Conservation (phyloP, 2,888 invertebrate species). For the Acanthosepion pharaonis region DNA sequence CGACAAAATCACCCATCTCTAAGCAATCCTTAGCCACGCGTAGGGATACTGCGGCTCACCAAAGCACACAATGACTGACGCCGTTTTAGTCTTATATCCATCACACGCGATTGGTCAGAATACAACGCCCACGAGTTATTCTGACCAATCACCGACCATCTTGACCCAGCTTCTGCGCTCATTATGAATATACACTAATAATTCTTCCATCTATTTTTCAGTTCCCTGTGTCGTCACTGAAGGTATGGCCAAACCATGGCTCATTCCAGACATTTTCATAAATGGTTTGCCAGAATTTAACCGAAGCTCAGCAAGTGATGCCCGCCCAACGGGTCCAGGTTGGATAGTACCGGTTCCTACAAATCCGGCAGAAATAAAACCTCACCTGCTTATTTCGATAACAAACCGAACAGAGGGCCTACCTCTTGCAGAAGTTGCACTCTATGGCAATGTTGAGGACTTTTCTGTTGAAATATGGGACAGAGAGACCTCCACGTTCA, state of each 20-base stretch:
- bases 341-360: neutral
- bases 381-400: neutral
- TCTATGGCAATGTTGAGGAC: neutral
- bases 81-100: too few relatives aligned
- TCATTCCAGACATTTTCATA: neutral
- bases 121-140: too few relatives aligned
- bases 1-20: too few relatives aligned
- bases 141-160: too few relatives aligned
- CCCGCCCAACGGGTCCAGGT: neutral
- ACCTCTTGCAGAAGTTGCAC: slow-evolving; percentile 15
- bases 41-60: too few relatives aligned
- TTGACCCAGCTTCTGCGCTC: too few relatives aligned
- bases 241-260: neutral
- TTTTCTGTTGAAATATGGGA: slow-evolving; percentile 24
- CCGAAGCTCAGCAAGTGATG: neutral
- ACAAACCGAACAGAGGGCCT: neutral
- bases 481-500: neutral
- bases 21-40: too few relatives aligned
- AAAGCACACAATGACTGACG: too few relatives aligned
- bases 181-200: too few relatives aligned
- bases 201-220: neutral
- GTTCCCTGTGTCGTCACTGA: slow-evolving; percentile 38
- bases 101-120: too few relatives aligned
- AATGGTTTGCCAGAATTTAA: neutral
- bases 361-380: neutral